Conservation (phyloP, 1,140 invertebrate genomes). For the Saccostrea cuccullata region DNA sequence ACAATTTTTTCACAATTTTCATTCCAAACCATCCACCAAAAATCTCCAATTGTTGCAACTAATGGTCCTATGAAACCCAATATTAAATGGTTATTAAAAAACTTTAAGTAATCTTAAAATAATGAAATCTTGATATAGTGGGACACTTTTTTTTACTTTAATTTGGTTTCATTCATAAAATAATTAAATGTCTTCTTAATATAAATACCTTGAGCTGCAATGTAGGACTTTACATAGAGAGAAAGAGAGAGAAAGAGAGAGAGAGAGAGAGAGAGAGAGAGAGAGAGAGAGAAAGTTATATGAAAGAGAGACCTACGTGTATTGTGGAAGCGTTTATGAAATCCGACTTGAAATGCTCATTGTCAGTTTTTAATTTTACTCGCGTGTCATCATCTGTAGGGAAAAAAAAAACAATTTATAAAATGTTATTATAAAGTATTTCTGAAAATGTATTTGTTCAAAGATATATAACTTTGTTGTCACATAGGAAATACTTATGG, state of each 20-base stretch:
- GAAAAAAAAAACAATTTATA: not conserved
- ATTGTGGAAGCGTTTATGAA: conserved; percentile 8
- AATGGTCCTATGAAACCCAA: no score
- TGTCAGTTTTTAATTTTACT: not conserved
- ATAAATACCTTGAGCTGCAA: not conserved
- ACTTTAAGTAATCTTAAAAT: no score
- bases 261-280: no score
- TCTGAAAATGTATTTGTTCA: no score
- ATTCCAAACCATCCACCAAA: conserved; percentile 77
- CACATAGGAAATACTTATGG: not conserved
- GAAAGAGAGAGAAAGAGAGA: no score
- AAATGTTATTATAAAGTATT: no score
- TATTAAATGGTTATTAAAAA: no score
- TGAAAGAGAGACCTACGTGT: not conserved
- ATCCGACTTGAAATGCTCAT: not conserved
- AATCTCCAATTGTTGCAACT: conserved; percentile 64
- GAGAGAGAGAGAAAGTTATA: not conserved
- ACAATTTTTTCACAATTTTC: conserved; percentile 71
- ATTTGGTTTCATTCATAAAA: no score
- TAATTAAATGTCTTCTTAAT: not conserved
- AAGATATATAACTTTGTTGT: no score
- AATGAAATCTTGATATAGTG: no score
- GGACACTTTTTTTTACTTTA: no score
- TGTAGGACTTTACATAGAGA: not conserved
- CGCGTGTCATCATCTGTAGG: not conserved